Base-by-base conservation (phyloP, 2,113 vertebrate genomes). In the Microcebus griseorufus region DNA sequence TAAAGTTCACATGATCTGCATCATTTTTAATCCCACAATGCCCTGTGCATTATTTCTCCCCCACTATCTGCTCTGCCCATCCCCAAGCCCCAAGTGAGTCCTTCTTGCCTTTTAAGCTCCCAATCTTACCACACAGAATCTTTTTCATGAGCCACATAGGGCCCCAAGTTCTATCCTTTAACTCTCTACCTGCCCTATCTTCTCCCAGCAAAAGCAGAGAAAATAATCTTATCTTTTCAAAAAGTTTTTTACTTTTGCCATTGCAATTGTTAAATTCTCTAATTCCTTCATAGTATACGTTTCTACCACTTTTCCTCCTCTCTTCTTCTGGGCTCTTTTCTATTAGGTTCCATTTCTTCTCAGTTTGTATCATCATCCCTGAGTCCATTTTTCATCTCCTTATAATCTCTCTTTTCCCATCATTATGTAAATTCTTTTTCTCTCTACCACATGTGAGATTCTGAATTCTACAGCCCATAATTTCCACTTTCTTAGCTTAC, bases 31-130 rank as follows among this genome's bases (percentile, higher is more conserved):
- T 62, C 6, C 17, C 32, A 39, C 22, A 5, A 14, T 67, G 27
- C 4, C 22, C 6, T 82, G 18, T 60, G 16, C 3, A 2, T 64
- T 29, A n/a, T 79, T 79, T 79, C 65, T 67, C 10, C 5, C 9
- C 23, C 5, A 34, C 20, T 67, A 48, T 55, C 16, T 73, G 60
- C 42, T 70, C 69, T 55, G 4, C 6, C 34, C 13, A 5, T 34
- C 11, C 3, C 39, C 22, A 20, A 25, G 1, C 0, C 37, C 23
- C 69, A 2, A 48, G 9, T 34, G 65, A 8, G 39, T 20, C 4
- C 8, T 89, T 13, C n/a, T 55, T 3, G 55, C 9, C 14, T 78
- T 81, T 73, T 76, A 93, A 72, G 25, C 4, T 72, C 5, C 23
- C 10, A 18, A 14, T 29, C 11, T 70, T 34, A 81, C 4, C 27